A percentile compares a stretch with the other conserved stretches of the same genome.
phyloP scores from a whole-genome alignment of 1,140 invertebrate genomes.

The Trinorchestia longiramus region DNA sequence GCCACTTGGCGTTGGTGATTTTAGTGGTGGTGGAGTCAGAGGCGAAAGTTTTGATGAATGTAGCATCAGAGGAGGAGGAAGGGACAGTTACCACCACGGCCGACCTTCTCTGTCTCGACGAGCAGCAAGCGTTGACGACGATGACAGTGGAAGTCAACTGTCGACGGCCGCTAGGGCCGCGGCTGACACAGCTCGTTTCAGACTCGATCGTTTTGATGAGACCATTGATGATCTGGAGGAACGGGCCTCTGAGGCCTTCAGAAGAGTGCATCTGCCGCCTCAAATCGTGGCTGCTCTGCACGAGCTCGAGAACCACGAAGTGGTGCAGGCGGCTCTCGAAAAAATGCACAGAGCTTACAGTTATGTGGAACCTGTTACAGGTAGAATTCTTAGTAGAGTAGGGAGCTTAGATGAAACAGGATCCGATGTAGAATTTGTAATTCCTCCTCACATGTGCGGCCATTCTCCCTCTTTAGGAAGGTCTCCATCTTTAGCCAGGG shows the following conservation, averaged over 20 bases:
- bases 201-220: conserved; percentile 41
- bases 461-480: conserved; percentile 47
- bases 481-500: conserved; percentile 52
- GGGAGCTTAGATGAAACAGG: conserved; percentile 61
- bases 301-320: conserved; percentile 65
- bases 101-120: neutral
- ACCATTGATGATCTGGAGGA: conserved; percentile 45
- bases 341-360: conserved; percentile 62
- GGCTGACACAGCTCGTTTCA: conserved; percentile 35
- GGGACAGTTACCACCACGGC: neutral
- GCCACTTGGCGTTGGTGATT: conserved; percentile 48
- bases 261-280: conserved; percentile 49
- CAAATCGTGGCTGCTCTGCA: conserved; percentile 57
- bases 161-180: conserved; percentile 32
- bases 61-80: neutral
- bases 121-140: conserved; percentile 53
- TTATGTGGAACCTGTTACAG: conserved; percentile 64
- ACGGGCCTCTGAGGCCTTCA: conserved; percentile 31
- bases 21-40: conserved; percentile 1
- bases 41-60: conserved; percentile 12
- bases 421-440: conserved; percentile 63
- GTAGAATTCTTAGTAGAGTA: conserved; percentile 63
- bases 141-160: conserved; percentile 53
- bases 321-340: conserved; percentile 63
- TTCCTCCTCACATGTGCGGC: conserved; percentile 60